Base-by-base conservation (phyloP, 2,113 vertebrate species). In the Cyprinodon variegatus region DNA sequence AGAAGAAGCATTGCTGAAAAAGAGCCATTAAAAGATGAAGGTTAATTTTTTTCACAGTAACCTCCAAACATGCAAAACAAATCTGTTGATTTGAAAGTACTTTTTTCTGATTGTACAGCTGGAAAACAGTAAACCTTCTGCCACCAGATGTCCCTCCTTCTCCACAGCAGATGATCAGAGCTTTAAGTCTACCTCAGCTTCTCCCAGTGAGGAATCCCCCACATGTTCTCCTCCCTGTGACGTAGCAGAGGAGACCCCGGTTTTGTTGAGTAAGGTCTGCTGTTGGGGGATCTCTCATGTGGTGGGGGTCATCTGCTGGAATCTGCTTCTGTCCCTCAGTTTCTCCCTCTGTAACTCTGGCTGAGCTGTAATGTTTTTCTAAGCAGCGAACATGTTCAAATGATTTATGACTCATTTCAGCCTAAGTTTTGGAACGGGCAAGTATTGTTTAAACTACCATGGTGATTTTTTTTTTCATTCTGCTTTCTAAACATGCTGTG, bases 171-270 rank as follows among this genome's bases (percentile, higher is more conserved):
- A 3, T 61, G 29, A 37, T 61, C 40, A 63, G 45, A 2, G 1
- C 59, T 46, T 57, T 71, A 48, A 2, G 61, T 63, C 72, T 45
- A 72, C 7, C 4, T 38, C 36, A 65, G 68, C 61, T 70, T 70
- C 76, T 77, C 11, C 66, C 59, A 0, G 41, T 53, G 83, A 93
- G 93, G 91, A 92, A 91, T 91, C 90, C 92, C 94, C 92, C 88
- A 60, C 62, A 69, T 90, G 87, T 84, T 77, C 86, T 72, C 39
- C 86, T 72, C 39, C 1, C 59, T 29, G 63, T 94, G 92, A 93
- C 92, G 89, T 90, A 82, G 2, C 17, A 11, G 11, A 61, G 89
- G 89, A 80, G 90, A 90, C 91, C 90, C 86, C 79, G 50, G 68
- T 88, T 89, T 79, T 41, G 78, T 84, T 74, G 87, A 92, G 81